Evolutionary conservation across 1,140 invertebrate species (phyloP).

Genomic region (Trichogramma pretiosum): DNA sequence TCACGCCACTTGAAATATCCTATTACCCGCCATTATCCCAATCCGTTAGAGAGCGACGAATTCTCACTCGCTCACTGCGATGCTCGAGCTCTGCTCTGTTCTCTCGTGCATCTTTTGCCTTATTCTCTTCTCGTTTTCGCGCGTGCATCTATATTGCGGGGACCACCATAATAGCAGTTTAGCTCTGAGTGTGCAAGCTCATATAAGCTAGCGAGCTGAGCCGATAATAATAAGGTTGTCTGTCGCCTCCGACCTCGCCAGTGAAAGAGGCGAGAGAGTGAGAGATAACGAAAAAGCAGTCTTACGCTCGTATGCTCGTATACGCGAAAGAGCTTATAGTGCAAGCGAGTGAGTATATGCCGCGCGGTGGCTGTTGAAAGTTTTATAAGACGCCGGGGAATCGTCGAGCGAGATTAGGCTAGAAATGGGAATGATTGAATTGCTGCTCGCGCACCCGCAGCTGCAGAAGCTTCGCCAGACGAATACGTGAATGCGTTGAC

Average conservation of each 20-base stretch:
- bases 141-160: not conserved
- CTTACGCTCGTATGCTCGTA: no score
- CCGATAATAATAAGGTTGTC: conserved; percentile 11
- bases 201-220: no score
- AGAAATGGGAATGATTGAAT: conserved; percentile 10
- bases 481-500: no score
- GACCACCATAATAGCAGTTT: not conserved
- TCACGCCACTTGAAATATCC: conserved; percentile 37
- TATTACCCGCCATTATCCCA: conserved; percentile 39
- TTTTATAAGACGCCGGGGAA: conserved; percentile 17
- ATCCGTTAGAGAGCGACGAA: conserved; percentile 5
- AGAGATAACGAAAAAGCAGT: not conserved
- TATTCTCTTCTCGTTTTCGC: conserved; percentile 4
- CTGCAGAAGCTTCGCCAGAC: no score
- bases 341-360: not conserved
- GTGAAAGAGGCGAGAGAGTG: not conserved
- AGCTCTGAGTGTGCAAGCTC: not conserved
- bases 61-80: not conserved
- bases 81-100: no score
- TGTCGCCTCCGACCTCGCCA: not conserved
- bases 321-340: no score
- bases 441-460: not conserved
- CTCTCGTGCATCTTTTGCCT: not conserved
- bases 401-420: conserved; percentile 9
- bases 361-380: conserved; percentile 10